These are phyloP conservation scores for Atrina japonica DNA, from an alignment of 2,888 invertebrate genomes.

Conservation along the genomic window DNA sequence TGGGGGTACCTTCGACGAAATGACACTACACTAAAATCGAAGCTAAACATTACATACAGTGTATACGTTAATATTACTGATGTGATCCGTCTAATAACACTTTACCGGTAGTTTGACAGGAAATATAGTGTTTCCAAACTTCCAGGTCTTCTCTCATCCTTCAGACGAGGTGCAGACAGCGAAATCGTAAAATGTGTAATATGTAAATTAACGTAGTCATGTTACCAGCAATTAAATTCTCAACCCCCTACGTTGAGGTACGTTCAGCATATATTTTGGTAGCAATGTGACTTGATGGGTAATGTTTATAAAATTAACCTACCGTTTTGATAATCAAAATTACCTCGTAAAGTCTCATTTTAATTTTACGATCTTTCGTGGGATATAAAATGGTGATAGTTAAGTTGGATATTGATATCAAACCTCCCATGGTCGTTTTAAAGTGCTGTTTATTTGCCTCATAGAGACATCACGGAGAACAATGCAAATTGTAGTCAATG, in stretches of 20 bases:
- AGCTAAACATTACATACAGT: too few relatives aligned
- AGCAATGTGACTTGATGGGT: background rate
- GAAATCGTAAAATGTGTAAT: slow-evolving; percentile 15
- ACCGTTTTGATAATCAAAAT: slow-evolving; percentile 12
- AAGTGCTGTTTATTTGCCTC: background rate
- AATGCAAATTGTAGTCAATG: background rate
- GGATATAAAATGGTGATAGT: slow-evolving; percentile 16
- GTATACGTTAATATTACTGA: too few relatives aligned
- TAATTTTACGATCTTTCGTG: background rate
- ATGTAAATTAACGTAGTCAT: slow-evolving; percentile 13
- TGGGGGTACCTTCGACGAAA: too few relatives aligned
- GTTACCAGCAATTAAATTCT: background rate
- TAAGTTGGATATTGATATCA: background rate
- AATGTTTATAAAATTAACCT: background rate
- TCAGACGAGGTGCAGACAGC: background rate
- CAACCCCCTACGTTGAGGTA: slow-evolving; percentile 4
- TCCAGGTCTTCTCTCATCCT: background rate
- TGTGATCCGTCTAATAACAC: too few relatives aligned
- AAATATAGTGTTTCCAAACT: too few relatives aligned
- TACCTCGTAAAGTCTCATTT: slow-evolving; percentile 13
- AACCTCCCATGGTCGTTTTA: background rate
- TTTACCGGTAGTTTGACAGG: too few relatives aligned
- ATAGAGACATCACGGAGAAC: slow-evolving; percentile 8
- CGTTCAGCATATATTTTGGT: too few relatives aligned
- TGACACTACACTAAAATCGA: too few relatives aligned